Percentiles rank a stretch among this genome's conserved stretches.
Evolutionary conservation across 2,113 vertebrate species (phyloP).

Genomic region (Phyllopteryx taeniolatus): DNA sequence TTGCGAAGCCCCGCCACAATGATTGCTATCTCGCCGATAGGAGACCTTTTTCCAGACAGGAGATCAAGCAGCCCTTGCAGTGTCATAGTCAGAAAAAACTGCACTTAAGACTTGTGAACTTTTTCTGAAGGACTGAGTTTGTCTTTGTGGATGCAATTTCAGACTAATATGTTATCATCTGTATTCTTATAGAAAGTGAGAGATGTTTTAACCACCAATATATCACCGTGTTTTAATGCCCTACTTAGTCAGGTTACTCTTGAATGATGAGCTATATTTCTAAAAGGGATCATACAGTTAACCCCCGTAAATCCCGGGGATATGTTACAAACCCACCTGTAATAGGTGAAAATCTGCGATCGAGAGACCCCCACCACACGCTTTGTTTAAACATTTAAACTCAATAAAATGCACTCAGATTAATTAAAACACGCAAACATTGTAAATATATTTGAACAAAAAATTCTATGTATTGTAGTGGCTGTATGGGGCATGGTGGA

Average conservation of each 20-base stretch:
- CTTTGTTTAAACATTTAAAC: too few relatives aligned
- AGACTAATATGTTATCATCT: neutral
- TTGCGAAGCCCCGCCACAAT: neutral
- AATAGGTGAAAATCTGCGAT: too few relatives aligned
- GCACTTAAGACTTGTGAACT: neutral
- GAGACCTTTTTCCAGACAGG: conserved; percentile 3
- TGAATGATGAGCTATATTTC: neutral
- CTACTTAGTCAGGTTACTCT: neutral
- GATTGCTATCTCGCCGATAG: conserved; percentile 2
- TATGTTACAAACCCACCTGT: too few relatives aligned
- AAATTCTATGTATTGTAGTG: too few relatives aligned
- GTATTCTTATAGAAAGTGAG: neutral
- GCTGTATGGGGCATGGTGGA: too few relatives aligned
- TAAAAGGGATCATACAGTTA: too few relatives aligned
- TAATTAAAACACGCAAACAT: too few relatives aligned
- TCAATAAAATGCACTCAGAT: too few relatives aligned
- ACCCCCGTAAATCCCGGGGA: too few relatives aligned
- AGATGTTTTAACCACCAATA: neutral
- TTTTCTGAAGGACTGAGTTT: conserved; percentile 1
- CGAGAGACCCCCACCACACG: too few relatives aligned
- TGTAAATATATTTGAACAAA: too few relatives aligned
- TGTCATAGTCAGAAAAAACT: neutral
- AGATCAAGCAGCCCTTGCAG: neutral
- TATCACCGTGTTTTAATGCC: neutral
- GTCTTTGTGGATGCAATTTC: neutral